Conservation (phyloP, 2,888 invertebrate species). For the Acronicta alni region DNA sequence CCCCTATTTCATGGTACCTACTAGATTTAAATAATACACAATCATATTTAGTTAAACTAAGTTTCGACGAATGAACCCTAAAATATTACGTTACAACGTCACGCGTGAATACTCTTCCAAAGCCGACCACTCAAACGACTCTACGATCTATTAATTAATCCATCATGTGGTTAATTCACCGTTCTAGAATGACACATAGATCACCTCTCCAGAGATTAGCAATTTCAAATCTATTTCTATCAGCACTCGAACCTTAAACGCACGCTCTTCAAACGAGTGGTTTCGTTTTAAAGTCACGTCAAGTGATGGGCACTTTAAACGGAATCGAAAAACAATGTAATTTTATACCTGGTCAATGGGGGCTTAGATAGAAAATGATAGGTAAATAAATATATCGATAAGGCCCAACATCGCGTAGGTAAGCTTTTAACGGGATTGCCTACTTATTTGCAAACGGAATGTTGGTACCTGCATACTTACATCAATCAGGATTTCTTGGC, state of each 20-base stretch:
- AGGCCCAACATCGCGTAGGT: no score
- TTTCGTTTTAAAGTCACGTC: constrained; percentile 41
- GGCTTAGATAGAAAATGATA: neutral
- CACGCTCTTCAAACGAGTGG: constrained; percentile 38
- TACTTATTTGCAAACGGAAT: no score
- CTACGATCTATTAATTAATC: constrained; percentile 64
- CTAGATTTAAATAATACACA: no score
- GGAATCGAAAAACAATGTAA: constrained; percentile 25
- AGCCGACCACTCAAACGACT: constrained; percentile 63
- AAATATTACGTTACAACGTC: constrained; percentile 62
- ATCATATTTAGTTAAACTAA: no score
- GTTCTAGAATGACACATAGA: constrained; percentile 41
- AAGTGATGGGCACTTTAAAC: constrained; percentile 27
- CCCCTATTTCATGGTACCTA: no score
- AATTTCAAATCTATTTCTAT: constrained; percentile 53
- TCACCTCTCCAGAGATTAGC: constrained; percentile 50
- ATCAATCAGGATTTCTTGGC: no score
- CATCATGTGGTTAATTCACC: constrained; percentile 37
- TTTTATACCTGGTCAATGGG: constrained; percentile 5
- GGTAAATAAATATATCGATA: neutral
- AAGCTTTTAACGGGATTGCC: no score
- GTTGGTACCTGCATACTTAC: no score
- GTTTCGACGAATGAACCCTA: constrained; percentile 40
- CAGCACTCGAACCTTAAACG: constrained; percentile 28
- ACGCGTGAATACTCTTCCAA: constrained; percentile 66